Evolutionary conservation across 2,888 invertebrate species (phyloP), one percentile per base, ranked within the genome.

Genomic region (Phasia obesa): DNA sequence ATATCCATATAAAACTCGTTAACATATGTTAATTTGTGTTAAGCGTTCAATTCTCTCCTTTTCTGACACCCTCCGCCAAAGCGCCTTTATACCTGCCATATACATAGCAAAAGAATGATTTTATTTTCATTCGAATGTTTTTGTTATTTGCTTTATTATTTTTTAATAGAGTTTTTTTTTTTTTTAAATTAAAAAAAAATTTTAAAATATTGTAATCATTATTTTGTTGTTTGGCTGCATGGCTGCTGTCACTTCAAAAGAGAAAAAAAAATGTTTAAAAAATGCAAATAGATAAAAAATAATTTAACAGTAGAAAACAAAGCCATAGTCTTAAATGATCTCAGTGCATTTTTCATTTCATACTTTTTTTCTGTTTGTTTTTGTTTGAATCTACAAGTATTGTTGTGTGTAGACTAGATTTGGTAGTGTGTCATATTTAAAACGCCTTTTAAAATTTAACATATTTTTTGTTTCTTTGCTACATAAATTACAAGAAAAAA

Each of bases 361-460:
- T n/a, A n/a, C n/a, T n/a, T n/a, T n/a, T n/a, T n/a, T n/a, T n/a
- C n/a, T n/a, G n/a, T n/a, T n/a, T n/a, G 17, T 80, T 17, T n/a
- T 49, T 67, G 27, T 7, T 31, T 15, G 19, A 64, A 11, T 38
- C 31, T 55, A 55, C 35, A 21, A 60, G 44, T 44, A 19, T 47
- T 55, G 35, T 25, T 70, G 44, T n/a, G n/a, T n/a, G n/a, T 77
- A 62, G 55, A 51, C 69, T 70, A 70, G 62, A 57, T 79, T 79
- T 83, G 79, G 83, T 83, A 79, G 83, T 83, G 83, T 79, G 83
- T 83, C 79, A 83, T 67, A 79, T 83, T 69, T 70, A 67, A 75
- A 83, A 83, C 83, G 79, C 83, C 83, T 83, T 75, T 78, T 70
- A 62, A 27, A 65, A 44, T 73, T 65, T 60, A 47, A 74, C 35